Conservation (phyloP, 2,797 vertebrate genomes). For the Eurystomus glaucurus region DNA sequence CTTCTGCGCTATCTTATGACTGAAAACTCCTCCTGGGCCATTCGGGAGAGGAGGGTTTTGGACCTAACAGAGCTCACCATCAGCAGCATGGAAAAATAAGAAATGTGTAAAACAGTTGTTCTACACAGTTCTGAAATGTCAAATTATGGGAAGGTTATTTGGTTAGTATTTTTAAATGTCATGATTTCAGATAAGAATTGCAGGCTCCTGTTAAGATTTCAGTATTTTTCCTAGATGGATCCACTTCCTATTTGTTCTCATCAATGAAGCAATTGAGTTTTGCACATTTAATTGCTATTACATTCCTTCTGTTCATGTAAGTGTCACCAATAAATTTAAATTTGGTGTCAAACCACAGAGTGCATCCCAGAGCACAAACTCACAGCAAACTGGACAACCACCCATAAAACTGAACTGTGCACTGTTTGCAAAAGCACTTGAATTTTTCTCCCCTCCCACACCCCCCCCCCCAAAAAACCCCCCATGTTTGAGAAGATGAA, state of each 20-base stretch:
- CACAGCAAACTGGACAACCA: background rate
- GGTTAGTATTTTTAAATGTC: background rate
- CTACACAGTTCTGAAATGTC: background rate
- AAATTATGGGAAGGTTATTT: background rate
- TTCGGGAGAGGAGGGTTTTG: background rate
- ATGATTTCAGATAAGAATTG: background rate
- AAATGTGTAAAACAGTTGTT: background rate
- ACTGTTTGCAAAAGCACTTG: background rate
- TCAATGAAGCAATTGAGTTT: background rate
- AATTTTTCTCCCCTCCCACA: background rate
- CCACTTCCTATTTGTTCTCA: background rate
- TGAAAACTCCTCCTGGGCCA: background rate
- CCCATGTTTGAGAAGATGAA: background rate
- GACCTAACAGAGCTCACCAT: background rate
- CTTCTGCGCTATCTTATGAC: background rate
- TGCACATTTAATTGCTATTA: background rate
- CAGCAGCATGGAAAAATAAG: background rate
- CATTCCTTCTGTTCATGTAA: background rate
- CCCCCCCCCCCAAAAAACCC: background rate
- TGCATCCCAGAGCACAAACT: background rate
- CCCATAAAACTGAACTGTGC: background rate
- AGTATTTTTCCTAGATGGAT: background rate
- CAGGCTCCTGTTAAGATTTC: background rate
- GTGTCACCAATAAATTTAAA: background rate
- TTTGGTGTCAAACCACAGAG: background rate